Conservation (phyloP, 2,888 invertebrate genomes). For the Hemithea aestivaria region DNA sequence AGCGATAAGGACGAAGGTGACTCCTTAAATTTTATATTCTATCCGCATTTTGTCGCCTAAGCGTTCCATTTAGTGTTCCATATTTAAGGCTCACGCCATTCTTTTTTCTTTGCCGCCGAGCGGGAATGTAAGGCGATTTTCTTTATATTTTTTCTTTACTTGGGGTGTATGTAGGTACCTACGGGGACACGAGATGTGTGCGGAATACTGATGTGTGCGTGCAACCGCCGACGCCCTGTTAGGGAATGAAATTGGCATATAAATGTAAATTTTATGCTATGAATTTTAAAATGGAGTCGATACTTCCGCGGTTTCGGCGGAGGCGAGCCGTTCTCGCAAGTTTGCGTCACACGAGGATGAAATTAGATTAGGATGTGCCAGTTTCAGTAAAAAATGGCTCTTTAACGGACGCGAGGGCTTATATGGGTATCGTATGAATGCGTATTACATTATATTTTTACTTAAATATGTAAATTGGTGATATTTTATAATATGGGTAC, state of each 20-base stretch:
- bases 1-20: slow-evolving; percentile 52
- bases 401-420: slow-evolving; percentile 43
- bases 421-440: not conserved
- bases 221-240: slow-evolving; percentile 71
- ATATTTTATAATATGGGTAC: not conserved
- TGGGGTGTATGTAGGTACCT: slow-evolving; percentile 59
- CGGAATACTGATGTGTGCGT: slow-evolving; percentile 76
- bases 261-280: slow-evolving; percentile 80
- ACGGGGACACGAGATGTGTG: slow-evolving; percentile 60
- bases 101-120: slow-evolving; percentile 64
- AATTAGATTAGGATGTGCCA: slow-evolving; percentile 70
- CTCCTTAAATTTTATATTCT: slow-evolving; percentile 78
- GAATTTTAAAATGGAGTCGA: slow-evolving; percentile 79
- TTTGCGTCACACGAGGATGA: slow-evolving; percentile 62
- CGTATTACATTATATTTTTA: not conserved
- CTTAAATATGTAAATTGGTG: not conserved
- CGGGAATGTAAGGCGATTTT: slow-evolving; percentile 67
- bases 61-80: slow-evolving; percentile 79
- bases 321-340: slow-evolving; percentile 54
- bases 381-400: slow-evolving; percentile 60
- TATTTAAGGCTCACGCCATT: slow-evolving; percentile 74
- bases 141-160: slow-evolving; percentile 60
- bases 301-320: slow-evolving; percentile 65
- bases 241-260: slow-evolving; percentile 79
- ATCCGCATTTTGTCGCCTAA: slow-evolving; percentile 79